Evolutionary conservation across 2,797 vertebrate genomes (phyloP).

Genomic region (Cichlasoma orientale): DNA sequence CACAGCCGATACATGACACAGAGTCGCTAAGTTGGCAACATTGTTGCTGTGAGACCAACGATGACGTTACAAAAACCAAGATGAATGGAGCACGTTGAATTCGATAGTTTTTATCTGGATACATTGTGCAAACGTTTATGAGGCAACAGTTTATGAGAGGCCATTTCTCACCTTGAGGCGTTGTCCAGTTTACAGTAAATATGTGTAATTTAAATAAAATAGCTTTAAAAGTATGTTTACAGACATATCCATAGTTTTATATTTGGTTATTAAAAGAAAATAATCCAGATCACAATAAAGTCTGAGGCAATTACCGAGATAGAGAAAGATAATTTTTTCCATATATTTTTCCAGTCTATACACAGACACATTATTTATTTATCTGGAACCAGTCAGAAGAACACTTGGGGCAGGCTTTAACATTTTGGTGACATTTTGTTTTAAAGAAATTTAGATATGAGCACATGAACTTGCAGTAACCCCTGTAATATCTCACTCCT

Average conservation of each 20-base stretch:
- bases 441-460: constrained; percentile 1
- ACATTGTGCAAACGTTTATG: no score
- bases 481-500: constrained; percentile 8
- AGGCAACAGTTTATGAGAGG: no score
- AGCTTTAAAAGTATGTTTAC: not conserved
- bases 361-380: not conserved
- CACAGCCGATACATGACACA: no score
- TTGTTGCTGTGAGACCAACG: no score
- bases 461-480: constrained; percentile 18
- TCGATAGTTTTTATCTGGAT: not conserved
- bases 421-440: constrained; percentile 50
- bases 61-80: not conserved
- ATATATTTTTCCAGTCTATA: not conserved
- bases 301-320: not conserved
- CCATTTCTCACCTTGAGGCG: fast-evolving
- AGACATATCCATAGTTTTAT: not conserved
- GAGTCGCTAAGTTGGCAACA: no score
- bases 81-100: not conserved
- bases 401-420: constrained; percentile 22
- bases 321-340: not conserved
- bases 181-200: not conserved
- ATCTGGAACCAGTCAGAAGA: no score
- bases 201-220: not conserved
- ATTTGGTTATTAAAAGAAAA: not conserved
- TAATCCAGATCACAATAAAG: constrained; percentile 5